Evolutionary conservation across 1,140 invertebrate species (phyloP).

Genomic region (Nymphalis io): DNA sequence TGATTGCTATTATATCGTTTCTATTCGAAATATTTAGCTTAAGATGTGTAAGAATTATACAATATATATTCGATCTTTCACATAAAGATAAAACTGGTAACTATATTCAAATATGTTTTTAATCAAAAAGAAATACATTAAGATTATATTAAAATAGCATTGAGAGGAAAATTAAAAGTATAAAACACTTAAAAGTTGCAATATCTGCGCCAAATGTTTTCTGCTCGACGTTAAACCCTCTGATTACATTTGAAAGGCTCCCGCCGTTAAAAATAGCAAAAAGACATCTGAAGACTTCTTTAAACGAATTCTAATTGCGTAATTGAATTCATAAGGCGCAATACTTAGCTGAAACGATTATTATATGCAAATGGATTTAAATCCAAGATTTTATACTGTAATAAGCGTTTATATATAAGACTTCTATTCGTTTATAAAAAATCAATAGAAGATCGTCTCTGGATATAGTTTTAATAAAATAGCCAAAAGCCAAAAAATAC

Average conservation of each 20-base stretch:
- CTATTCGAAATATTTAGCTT: constrained; percentile 26
- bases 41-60: neutral
- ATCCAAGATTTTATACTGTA: constrained; percentile 20
- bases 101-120: too few relatives aligned
- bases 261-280: constrained; percentile 56
- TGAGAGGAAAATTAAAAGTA: constrained; percentile 63
- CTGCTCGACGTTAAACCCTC: constrained; percentile 56
- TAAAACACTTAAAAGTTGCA: constrained; percentile 66
- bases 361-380: constrained; percentile 48
- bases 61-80: too few relatives aligned
- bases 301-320: constrained; percentile 56
- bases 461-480: neutral
- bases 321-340: constrained; percentile 56
- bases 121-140: too few relatives aligned
- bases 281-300: constrained; percentile 54
- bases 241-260: constrained; percentile 74
- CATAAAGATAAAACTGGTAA: too few relatives aligned
- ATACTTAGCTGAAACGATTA: constrained; percentile 45
- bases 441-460: neutral
- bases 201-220: constrained; percentile 59
- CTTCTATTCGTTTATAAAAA: neutral
- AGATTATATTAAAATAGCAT: neutral
- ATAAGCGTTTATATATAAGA: neutral
- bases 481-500: neutral
- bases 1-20: constrained; percentile 24